Evolutionary conservation across 2,113 vertebrate genomes (phyloP).

Genomic region (Triplophysa tibetana): DNA sequence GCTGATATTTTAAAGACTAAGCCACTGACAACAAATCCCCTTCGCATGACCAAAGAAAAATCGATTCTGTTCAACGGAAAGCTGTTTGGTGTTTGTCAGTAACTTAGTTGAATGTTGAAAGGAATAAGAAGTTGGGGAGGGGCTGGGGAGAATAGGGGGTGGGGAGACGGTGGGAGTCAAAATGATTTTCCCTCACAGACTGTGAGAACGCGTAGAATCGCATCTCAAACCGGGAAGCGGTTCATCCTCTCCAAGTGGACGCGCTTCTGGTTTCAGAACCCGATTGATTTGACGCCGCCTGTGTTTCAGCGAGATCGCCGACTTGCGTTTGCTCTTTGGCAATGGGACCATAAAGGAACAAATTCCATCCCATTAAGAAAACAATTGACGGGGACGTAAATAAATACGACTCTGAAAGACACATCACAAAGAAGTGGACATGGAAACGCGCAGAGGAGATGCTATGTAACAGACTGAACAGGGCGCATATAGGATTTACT

Average conservation of each 20-base stretch:
- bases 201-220: constrained; percentile 62
- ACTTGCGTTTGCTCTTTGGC: constrained; percentile 43
- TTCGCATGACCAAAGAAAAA: constrained; percentile 34
- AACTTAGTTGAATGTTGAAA: constrained; percentile 55
- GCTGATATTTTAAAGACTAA: no score
- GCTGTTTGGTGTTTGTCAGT: constrained; percentile 58
- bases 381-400: constrained; percentile 42
- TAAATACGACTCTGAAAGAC: constrained; percentile 44
- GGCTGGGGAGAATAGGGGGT: constrained; percentile 38
- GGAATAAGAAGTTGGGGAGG: constrained; percentile 53
- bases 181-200: constrained; percentile 55
- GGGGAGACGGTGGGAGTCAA: constrained; percentile 53
- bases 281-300: constrained; percentile 45
- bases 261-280: constrained; percentile 48
- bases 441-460: constrained; percentile 65
- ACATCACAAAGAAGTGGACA: constrained; percentile 55
- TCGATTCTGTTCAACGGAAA: constrained; percentile 8
- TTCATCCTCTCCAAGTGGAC: constrained; percentile 44
- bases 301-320: constrained; percentile 21
- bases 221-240: constrained; percentile 49
- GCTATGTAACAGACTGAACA: constrained; percentile 61
- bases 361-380: constrained; percentile 42
- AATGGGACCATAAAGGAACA: constrained; percentile 63
- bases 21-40: not conserved
- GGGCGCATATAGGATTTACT: constrained; percentile 54